phyloP scores from a whole-genome alignment of 2,888 invertebrate species.

The Thyatira batis region DNA sequence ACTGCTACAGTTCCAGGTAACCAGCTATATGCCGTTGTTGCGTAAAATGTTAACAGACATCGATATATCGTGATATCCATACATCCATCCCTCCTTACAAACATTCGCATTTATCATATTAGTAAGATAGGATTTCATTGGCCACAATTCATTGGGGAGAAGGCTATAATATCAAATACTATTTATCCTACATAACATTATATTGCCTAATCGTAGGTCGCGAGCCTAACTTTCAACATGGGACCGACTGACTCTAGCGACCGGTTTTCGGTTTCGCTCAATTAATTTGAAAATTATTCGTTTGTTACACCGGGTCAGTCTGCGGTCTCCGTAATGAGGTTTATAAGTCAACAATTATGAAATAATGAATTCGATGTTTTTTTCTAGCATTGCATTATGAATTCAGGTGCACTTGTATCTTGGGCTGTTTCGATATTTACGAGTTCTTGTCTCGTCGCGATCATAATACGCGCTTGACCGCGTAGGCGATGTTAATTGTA shows the following conservation, averaged over 20 bases:
- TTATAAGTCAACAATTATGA: constrained; percentile 60
- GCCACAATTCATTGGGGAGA: constrained; percentile 8
- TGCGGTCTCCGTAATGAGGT: constrained; percentile 53
- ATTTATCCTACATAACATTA: constrained; percentile 62
- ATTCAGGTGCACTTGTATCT: constrained; percentile 3
- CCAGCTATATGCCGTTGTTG: no score
- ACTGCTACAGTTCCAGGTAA: no score
- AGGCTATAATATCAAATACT: constrained; percentile 11
- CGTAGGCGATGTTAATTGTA: constrained; percentile 24
- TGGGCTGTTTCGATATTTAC: neutral
- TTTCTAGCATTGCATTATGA: neutral
- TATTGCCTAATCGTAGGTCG: constrained; percentile 72
- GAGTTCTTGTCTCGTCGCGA: neutral
- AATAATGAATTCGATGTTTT: constrained; percentile 30
- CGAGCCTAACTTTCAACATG: constrained; percentile 68
- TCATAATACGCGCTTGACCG: constrained; percentile 6
- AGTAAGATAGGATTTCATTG: constrained; percentile 1
- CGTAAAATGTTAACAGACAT: no score
- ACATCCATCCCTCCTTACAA: no score
- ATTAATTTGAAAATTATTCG: constrained; percentile 75
- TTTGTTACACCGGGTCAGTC: constrained; percentile 59
- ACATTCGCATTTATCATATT: no score
- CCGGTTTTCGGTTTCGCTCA: constrained; percentile 68
- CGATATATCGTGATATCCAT: no score
- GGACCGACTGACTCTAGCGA: constrained; percentile 56